Evolutionary conservation across 1,140 invertebrate species (phyloP), one percentile per base, ranked within the genome.

Genomic region (Bombyx mori): DNA sequence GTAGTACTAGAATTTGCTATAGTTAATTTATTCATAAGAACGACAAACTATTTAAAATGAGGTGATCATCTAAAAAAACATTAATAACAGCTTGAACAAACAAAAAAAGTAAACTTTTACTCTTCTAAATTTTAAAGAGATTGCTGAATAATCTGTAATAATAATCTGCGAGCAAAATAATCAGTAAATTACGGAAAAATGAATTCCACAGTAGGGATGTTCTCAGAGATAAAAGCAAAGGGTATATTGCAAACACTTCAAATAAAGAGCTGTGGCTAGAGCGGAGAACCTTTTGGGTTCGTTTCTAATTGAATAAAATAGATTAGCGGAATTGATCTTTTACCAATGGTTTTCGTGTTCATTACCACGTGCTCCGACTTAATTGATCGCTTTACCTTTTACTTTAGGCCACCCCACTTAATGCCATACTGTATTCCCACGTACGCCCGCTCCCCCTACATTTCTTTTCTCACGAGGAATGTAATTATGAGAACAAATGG

Each of bases 231-330:
- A 35, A 35, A 35, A 35, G 26, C 26, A 35, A 35, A 3, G 0
- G 26, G 26, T 35, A 35, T 35, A 1, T 4, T 35, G 4, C 4
- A 35, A 1, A 5, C 4, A 56, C 7, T 42, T 42, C 10, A 56
- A 18, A 44, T 26, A 12, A 42, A 46, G 22, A 49, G 45, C 8
- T 47, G 54, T 35, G 45, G 54, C 44, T 22, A 26, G 44, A 22
- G 43, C 45, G 7, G n/a, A 56, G 46, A 48, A 46, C 8, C 45
- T 42, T 26, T 18, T 7, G 22, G 22, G 54, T 35, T 12, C 18
- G 26, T 22, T 56, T 55, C 44, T 55, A 56, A 56, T 56, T 56
- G 45, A 48, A 56, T 56, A 56, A 56, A 56, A 56, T 42, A 49
- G 45, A 22, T 46, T 44, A 42, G 42, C 22, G 45, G 54, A 44